Percentiles rank a stretch among this genome's conserved stretches.
Conservation (phyloP, 2,888 invertebrate species). For the Dendrolimus pini region DNA sequence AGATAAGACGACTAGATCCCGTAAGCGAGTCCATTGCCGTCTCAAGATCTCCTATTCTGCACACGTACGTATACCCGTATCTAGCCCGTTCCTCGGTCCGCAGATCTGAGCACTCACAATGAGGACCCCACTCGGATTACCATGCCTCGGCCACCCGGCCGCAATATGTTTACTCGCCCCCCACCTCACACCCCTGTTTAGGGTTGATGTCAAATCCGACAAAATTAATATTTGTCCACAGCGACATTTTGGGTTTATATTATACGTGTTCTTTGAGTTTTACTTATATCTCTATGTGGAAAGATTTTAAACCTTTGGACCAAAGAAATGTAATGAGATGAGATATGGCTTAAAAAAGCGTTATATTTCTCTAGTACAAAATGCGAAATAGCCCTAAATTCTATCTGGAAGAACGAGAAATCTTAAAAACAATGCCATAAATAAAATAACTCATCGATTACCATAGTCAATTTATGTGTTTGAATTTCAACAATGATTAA, state of each 20-base stretch:
- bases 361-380: too few species aligned
- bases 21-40: background rate
- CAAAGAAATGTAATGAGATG: too few species aligned
- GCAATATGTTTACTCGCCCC: constrained; percentile 54
- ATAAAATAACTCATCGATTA: too few species aligned
- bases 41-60: background rate
- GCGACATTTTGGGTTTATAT: background rate
- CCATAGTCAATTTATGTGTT: too few species aligned
- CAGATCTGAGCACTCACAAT: constrained; percentile 24
- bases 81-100: background rate
- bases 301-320: too few species aligned
- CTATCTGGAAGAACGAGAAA: too few species aligned
- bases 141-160: constrained; percentile 46
- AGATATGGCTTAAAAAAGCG: too few species aligned
- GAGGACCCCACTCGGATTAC: constrained; percentile 53
- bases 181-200: constrained; percentile 10
- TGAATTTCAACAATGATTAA: too few species aligned
- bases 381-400: too few species aligned
- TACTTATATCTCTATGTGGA: too few species aligned
- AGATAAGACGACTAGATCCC: background rate
- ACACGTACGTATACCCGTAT: background rate
- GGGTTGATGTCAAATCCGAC: background rate
- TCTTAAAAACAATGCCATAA: too few species aligned
- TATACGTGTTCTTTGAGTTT: too few species aligned
- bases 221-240: background rate